These are phyloP conservation scores for Paratrypauchen microcephalus DNA, from an alignment of 2,797 vertebrate species.

Conservation along the genomic window DNA sequence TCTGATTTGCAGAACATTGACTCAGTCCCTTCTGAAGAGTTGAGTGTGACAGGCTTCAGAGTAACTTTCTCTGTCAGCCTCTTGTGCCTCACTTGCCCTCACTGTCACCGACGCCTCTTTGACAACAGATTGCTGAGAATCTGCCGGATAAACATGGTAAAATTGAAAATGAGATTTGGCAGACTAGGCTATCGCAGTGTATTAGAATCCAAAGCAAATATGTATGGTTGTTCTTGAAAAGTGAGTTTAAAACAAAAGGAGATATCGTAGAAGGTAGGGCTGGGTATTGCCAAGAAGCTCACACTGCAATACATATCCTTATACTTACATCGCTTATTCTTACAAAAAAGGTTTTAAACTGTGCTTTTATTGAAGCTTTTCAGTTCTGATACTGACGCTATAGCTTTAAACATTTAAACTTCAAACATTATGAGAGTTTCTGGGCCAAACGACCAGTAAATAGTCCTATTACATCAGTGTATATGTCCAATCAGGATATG, in stretches of 20 bases:
- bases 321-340: too few species aligned
- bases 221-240: conserved; percentile 57
- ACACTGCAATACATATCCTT: too few species aligned
- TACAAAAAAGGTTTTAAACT: too few species aligned
- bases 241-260: not conserved
- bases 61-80: conserved; percentile 56
- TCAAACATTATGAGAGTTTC: too few species aligned
- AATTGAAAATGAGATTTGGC: conserved; percentile 74
- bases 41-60: conserved; percentile 61
- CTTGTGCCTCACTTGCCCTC: conserved; percentile 58
- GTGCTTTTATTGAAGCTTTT: too few species aligned
- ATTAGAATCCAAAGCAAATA: conserved; percentile 53
- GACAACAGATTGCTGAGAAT: conserved; percentile 71
- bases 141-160: conserved; percentile 67
- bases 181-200: conserved; percentile 31
- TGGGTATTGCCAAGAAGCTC: too few species aligned
- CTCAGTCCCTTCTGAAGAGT: conserved; percentile 34
- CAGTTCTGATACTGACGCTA: too few species aligned
- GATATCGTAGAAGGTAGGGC: too few species aligned
- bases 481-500: too few species aligned
- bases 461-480: too few species aligned
- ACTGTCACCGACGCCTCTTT: conserved; percentile 65
- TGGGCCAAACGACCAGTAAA: too few species aligned
- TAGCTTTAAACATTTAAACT: too few species aligned
- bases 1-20: conserved; percentile 27